These are phyloP conservation scores for Geodia barretti DNA, from an alignment of 37 sponge, comb jelly and placozoan species.

Conservation along the genomic window DNA sequence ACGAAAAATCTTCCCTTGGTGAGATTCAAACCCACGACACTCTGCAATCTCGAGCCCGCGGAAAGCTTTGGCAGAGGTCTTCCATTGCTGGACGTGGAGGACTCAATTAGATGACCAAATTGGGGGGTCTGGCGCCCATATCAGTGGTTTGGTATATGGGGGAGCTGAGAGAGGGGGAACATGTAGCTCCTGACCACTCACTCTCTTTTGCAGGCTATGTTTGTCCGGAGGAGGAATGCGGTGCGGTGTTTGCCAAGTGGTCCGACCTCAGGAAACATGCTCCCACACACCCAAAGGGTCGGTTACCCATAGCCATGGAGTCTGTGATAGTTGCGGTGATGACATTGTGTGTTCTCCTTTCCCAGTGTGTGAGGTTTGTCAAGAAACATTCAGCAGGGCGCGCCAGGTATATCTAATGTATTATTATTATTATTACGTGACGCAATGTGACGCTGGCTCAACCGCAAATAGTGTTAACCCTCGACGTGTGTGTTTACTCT, in stretches of 20 bases:
- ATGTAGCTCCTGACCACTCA: too few species aligned
- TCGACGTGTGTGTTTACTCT: neutral
- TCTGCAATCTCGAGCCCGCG: too few species aligned
- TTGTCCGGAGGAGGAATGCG: conserved; percentile 21
- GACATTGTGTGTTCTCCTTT: neutral
- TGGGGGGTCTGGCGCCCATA: too few species aligned
- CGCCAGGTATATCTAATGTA: neutral
- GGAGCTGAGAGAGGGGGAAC: too few species aligned
- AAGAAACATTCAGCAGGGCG: conserved; percentile 6
- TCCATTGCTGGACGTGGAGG: too few species aligned
- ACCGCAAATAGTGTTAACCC: neutral
- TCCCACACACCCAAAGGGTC: conserved; percentile 19
- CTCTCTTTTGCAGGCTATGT: conserved; percentile 4
- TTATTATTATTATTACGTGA: neutral
- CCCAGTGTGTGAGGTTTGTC: conserved; percentile 18
- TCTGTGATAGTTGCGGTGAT: neutral
- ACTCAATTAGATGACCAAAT: too few species aligned
- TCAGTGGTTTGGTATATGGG: too few species aligned
- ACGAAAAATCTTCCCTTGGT: too few species aligned
- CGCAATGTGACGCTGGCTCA: neutral
- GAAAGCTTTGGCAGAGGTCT: too few species aligned
- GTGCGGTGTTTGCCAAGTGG: conserved; percentile 10
- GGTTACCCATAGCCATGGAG: neutral
- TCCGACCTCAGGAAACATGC: conserved; percentile 22
- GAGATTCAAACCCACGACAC: too few species aligned